Evolutionary conservation across 2,797 vertebrate species (phyloP), one percentile per base, ranked within the genome.

Genomic region (Podarcis siculus): DNA sequence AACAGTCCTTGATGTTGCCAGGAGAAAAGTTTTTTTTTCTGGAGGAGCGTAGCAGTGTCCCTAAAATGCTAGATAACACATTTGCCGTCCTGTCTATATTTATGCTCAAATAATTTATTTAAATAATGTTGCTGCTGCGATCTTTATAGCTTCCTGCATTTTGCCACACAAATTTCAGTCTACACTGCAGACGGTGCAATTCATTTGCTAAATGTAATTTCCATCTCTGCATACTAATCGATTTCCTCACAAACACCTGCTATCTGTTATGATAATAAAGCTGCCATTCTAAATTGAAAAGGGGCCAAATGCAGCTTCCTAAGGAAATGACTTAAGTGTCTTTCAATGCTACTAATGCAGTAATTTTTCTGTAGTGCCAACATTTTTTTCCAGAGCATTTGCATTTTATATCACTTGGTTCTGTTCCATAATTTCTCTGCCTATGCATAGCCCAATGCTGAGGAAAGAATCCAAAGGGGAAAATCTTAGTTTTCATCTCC

Each of bases 261-360:
- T 96, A 97, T 97, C 97, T 96, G 97, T 97, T 97, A 97, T 96
- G 96, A 96, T 97, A 97, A 97, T 97, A 97, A 97, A 97, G 97
- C 96, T 96, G 97, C 96, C 97, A 96, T 96, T 97, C 95, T 95
- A 95, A 97, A 97, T 96, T 97, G 97, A 97, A 97, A 97, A 94
- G 94, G 95, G 96, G 95, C 96, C 97, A 97, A 97, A 97, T 97
- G 94, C 95, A 95, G 96, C 96, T 97, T 97, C 97, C 95, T 93
- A 95, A 96, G 97, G 96, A 97, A 97, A 97, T 97, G 86, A 96
- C 97, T 97, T 97, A 97, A 97, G 97, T 97, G 96, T 97, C 97
- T 97, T 97, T 96, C 97, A 97, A 93, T 96, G 95, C 88, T 89
- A 93, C 96, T 96, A 97, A 97, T 96, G 97, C 91, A 93, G 95